These are phyloP conservation scores for Panthera leo DNA, from an alignment of 2,113 vertebrate genomes.

Conservation along the genomic window DNA sequence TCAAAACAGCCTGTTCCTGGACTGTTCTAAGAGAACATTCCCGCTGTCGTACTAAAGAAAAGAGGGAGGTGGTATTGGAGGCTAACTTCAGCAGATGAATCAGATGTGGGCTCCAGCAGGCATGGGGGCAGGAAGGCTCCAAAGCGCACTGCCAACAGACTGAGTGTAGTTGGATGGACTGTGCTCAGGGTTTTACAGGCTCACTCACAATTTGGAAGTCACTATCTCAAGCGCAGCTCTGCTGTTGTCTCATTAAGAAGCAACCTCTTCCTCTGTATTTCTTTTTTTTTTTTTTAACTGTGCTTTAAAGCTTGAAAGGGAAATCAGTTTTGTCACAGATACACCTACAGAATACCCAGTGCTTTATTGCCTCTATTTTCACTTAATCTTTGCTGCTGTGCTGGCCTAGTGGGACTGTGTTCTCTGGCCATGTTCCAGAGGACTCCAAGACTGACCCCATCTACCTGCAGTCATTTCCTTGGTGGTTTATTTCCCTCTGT, in stretches of 20 bases:
- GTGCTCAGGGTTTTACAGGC: neutral
- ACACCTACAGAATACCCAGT: neutral
- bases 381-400: neutral
- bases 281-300: neutral
- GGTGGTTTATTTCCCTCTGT: conserved; percentile 53
- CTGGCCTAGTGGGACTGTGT: neutral
- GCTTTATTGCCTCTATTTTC: neutral
- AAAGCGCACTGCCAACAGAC: neutral
- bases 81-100: conserved; percentile 5
- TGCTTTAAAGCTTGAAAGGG: conserved; percentile 20
- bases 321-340: neutral
- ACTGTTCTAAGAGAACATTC: neutral
- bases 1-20: neutral
- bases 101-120: neutral
- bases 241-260: conserved; percentile 1
- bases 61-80: neutral
- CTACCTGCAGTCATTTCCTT: conserved; percentile 38
- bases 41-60: neutral
- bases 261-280: neutral
- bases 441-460: neutral
- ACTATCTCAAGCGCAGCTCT: conserved; percentile 5
- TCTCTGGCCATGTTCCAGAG: neutral
- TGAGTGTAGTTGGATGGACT: neutral
- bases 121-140: neutral
- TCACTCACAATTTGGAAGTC: neutral